Percentiles rank a stretch among this genome's conserved stretches.
Evolutionary conservation across 1,140 invertebrate genomes (phyloP).

Genomic region (Oryctes rhinoceros): DNA sequence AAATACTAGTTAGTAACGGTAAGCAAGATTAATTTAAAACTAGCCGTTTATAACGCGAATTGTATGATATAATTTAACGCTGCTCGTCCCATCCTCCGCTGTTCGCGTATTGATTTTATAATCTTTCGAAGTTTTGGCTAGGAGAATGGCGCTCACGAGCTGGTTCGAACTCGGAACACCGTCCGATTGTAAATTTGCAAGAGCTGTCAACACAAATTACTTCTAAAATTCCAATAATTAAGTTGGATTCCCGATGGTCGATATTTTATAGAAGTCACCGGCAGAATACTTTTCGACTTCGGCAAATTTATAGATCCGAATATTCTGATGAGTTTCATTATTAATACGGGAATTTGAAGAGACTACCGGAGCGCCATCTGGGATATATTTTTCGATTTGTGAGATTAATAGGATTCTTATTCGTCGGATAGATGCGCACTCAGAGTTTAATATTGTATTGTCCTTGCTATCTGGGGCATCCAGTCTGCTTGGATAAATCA

Average conservation of each 20-base stretch:
- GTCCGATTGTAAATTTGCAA: constrained; percentile 17
- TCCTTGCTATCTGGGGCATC: too few species aligned
- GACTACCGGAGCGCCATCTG: too few species aligned
- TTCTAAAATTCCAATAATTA: constrained; percentile 28
- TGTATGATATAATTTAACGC: background rate
- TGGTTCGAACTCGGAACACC: background rate
- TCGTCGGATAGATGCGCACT: too few species aligned
- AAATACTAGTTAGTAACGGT: background rate
- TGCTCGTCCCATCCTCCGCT: background rate
- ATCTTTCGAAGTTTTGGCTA: constrained; percentile 4
- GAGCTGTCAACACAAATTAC: constrained; percentile 33
- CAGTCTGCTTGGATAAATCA: too few species aligned
- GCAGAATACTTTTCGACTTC: constrained; percentile 1
- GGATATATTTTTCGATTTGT: too few species aligned
- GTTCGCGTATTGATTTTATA: constrained; percentile 8
- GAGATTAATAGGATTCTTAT: too few species aligned
- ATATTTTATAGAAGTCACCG: constrained; percentile 16
- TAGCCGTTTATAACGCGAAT: background rate
- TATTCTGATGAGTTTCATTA: background rate
- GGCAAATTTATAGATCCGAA: background rate
- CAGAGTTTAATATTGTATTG: too few species aligned
- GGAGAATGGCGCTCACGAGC: background rate
- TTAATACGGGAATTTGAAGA: background rate
- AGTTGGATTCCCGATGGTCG: constrained; percentile 24
- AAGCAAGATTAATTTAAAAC: background rate